These are phyloP conservation scores for Amphipyra berbera DNA, from an alignment of 2,888 invertebrate species.

Conservation along the genomic window DNA sequence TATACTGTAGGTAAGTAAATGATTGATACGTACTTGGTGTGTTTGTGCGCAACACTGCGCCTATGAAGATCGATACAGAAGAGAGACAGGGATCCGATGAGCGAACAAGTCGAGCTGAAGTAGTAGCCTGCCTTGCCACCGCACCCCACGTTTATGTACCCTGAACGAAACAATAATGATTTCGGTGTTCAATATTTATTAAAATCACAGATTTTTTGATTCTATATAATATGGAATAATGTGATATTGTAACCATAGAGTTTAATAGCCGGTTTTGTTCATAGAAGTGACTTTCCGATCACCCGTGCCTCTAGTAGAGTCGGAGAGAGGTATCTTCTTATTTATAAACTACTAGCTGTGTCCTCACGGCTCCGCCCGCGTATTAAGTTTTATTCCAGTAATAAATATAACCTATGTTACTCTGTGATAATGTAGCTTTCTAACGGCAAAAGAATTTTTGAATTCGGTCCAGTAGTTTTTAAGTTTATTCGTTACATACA, in stretches of 20 bases:
- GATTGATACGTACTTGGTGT: slow-evolving; percentile 85
- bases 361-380: too few relatives aligned
- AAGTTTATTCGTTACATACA: too few relatives aligned
- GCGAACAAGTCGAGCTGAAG: slow-evolving; percentile 94
- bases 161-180: slow-evolving; percentile 75
- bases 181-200: not conserved
- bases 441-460: too few relatives aligned
- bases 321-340: too few relatives aligned
- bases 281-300: too few relatives aligned
- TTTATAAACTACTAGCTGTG: too few relatives aligned
- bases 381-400: too few relatives aligned
- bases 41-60: slow-evolving; percentile 93
- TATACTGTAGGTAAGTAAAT: not conserved
- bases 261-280: too few relatives aligned
- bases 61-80: slow-evolving; percentile 95
- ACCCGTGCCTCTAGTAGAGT: too few relatives aligned
- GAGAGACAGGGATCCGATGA: slow-evolving; percentile 93
- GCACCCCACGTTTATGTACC: slow-evolving; percentile 94
- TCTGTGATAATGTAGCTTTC: too few relatives aligned
- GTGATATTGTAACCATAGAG: not conserved
- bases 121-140: slow-evolving; percentile 95
- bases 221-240: not conserved
- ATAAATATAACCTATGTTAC: too few relatives aligned
- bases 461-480: too few relatives aligned
- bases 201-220: not conserved